Conservation (phyloP, 2,888 invertebrate genomes). For the Artemia sinica region DNA sequence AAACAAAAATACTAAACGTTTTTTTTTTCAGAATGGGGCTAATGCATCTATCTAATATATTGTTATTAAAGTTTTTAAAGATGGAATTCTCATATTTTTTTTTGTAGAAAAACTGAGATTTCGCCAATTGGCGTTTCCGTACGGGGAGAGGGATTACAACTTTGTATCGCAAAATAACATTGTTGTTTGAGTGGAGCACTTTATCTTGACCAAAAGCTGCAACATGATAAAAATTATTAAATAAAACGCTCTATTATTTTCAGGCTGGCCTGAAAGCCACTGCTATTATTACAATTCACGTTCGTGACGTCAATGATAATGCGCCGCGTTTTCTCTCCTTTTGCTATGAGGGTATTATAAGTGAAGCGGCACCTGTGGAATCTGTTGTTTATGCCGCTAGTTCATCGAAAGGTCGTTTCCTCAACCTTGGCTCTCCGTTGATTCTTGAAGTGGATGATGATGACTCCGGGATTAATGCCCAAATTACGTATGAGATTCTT, state of each 20-base stretch:
- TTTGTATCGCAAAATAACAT: too few species aligned
- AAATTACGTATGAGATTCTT: conserved; percentile 65
- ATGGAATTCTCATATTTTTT: neutral
- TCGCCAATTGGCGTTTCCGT: neutral
- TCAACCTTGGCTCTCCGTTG: conserved; percentile 39
- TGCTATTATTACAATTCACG: conserved; percentile 59
- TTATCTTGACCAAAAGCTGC: too few species aligned
- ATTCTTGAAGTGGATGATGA: conserved; percentile 66
- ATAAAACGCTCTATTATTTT: conserved; percentile 25
- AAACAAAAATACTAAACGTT: too few species aligned
- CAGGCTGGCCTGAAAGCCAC: conserved; percentile 47
- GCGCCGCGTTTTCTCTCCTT: conserved; percentile 50
- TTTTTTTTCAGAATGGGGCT: too few species aligned
- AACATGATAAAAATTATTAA: too few species aligned
- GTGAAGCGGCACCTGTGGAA: conserved; percentile 53
- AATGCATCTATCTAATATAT: too few species aligned
- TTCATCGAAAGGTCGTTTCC: conserved; percentile 32
- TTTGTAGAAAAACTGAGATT: neutral
- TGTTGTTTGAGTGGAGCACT: too few species aligned
- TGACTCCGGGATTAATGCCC: conserved; percentile 69
- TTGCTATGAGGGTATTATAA: conserved; percentile 50
- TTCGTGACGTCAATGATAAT: conserved; percentile 75
- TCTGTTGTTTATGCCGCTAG: conserved; percentile 50
- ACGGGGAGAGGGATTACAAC: neutral
- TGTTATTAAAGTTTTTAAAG: too few species aligned